Base-by-base conservation (phyloP, 2,797 vertebrate genomes). In the Telmatherina bonti region DNA sequence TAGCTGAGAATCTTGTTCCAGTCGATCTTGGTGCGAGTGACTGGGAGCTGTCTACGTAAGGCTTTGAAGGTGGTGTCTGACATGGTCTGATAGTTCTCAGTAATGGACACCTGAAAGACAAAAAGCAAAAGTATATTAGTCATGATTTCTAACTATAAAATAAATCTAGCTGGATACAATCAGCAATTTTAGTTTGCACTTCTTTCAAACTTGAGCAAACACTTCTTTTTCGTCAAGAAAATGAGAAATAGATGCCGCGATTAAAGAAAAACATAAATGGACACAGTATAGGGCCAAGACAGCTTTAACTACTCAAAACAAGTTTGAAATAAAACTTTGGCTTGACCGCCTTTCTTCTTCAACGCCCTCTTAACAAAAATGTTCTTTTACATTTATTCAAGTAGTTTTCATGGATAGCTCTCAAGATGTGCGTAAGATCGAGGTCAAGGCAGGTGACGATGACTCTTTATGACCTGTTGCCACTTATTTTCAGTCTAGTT, bases 1-100 rank as follows among this genome's bases (percentile, higher is more conserved):
- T 99, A 99, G 93, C 96, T 98, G 85, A 99, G 96, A 93, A 99
- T 98, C 94, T 99, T 99, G 95, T 96, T 98, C 97, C 97, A 99
- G 94, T 98, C 97, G 5, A 99, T 95, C 94, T 99, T 99, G 93
- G 96, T 98, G 89, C 96, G 96, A 77, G 97, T 98, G 89, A 99
- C 96, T 0, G 97, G 97, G 55, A 99, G 95, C 88, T 97, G 97
- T 85, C 97, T 94, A 78, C 97, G 97, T 88, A 99, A 94, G 91
- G 97, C 97, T 90, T 99, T 99, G 93, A 99, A 99, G 18, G 97
- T 99, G 94, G 97, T 99, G 89, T 98, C 97, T 41, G 97, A 98
- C 97, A 99, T 99, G 30, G 96, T 97, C 93, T 98, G 96, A 85
- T 99, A 99, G 93, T 98, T 99, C 79, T 99, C 97, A 60, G 95